Conservation (phyloP, 2,113 vertebrate species). For the Bubo bubo region DNA sequence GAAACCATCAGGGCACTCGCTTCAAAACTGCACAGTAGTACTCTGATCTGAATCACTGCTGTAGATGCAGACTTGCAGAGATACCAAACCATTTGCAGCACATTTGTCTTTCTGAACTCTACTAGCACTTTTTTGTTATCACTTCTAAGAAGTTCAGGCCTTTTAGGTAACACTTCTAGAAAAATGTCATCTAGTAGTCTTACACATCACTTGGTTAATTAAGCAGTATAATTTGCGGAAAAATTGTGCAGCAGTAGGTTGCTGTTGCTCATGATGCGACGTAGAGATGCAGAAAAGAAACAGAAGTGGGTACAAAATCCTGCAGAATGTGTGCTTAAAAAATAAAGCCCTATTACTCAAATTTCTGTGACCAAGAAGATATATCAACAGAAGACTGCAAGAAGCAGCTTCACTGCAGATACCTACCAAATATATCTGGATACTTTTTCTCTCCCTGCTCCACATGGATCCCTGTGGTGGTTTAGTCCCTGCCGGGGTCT, state of each 20-base stretch:
- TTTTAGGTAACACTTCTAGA: background rate
- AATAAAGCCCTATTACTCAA: background rate
- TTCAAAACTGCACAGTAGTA: background rate
- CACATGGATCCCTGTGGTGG: background rate
- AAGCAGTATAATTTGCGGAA: background rate
- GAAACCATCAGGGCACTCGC: background rate
- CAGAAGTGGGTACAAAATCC: background rate
- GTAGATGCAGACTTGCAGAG: background rate
- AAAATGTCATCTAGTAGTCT: background rate
- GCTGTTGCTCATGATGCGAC: background rate
- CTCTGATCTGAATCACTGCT: background rate
- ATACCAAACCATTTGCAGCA: background rate
- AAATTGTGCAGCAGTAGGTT: background rate
- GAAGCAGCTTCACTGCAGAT: background rate
- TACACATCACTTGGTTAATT: constrained; percentile 32
- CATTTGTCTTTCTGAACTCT: background rate
- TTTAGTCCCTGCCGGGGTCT: too few relatives aligned
- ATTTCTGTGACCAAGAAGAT: background rate
- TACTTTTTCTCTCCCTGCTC: background rate
- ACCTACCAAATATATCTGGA: background rate
- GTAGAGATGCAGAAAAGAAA: background rate
- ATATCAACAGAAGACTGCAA: background rate
- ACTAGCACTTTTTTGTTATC: background rate
- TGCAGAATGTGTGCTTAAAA: background rate
- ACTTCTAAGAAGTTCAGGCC: background rate